A percentile compares a stretch with the other conserved stretches of the same genome.
phyloP scores from a whole-genome alignment of 1,140 invertebrate genomes.

The Argopecten irradians region DNA sequence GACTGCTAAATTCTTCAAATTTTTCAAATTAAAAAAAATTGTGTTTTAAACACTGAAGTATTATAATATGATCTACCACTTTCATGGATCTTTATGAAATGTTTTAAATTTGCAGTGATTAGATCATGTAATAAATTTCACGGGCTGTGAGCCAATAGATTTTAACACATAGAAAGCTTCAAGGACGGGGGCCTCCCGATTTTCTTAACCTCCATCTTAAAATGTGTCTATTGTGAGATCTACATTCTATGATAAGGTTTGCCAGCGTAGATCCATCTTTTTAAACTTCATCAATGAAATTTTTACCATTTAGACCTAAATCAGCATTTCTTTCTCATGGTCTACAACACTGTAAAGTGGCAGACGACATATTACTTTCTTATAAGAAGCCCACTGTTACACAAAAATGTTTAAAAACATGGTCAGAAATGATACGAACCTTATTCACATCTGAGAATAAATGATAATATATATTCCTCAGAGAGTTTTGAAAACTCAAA shows the following conservation, averaged over 20 bases:
- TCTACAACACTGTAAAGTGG: not conserved
- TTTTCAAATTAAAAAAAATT: not conserved
- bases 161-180: not conserved
- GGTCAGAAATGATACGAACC: not conserved
- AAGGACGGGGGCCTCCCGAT: not conserved
- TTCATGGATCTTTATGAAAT: not conserved
- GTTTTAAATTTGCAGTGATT: not conserved
- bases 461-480: not conserved
- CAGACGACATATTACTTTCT: not conserved
- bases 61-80: not conserved
- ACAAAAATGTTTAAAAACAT: not conserved
- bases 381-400: not conserved
- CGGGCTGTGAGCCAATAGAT: not conserved
- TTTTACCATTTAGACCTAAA: not conserved
- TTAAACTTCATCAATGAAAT: not conserved
- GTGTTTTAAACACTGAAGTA: not conserved
- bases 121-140: not conserved
- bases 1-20: not conserved
- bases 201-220: not conserved
- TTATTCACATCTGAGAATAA: not conserved
- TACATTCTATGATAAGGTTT: not conserved
- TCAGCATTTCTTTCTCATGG: not conserved
- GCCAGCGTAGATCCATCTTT: not conserved
- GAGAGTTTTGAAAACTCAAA: not conserved
- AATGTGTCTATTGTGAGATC: not conserved